Conservation (phyloP, 2,888 invertebrate species). For the Stictocephala bisonia region DNA sequence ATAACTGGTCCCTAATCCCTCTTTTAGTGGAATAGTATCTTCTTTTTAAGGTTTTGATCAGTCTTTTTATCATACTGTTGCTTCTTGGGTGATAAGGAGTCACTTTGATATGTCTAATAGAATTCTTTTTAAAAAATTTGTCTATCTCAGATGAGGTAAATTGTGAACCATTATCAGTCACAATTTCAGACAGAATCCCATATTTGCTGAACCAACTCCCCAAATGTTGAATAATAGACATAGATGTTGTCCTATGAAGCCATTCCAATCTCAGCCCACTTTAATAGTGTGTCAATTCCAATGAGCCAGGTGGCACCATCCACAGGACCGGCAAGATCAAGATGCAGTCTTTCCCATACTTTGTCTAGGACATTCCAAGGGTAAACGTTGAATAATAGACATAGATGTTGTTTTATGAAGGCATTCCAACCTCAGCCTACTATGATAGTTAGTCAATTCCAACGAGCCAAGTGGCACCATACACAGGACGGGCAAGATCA, state of each 20-base stretch:
- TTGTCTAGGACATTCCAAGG: constrained; percentile 6
- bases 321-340: constrained; percentile 39
- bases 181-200: not conserved
- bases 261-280: constrained; percentile 37
- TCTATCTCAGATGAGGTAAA: not conserved
- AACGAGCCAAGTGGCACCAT: constrained; percentile 19
- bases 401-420: constrained; percentile 28
- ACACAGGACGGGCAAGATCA: constrained; percentile 32
- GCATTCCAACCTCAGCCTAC: constrained; percentile 32
- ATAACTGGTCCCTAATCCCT: not conserved
- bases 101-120: not conserved
- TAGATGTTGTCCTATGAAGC: constrained; percentile 26
- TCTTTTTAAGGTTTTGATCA: not conserved
- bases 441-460: constrained; percentile 39
- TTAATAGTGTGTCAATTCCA: constrained; percentile 30
- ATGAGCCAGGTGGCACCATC: constrained; percentile 21
- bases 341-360: constrained; percentile 32
- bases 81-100: not conserved
- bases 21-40: not conserved
- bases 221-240: constrained; percentile 4
- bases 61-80: not conserved
- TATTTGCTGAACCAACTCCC: constrained; percentile 33
- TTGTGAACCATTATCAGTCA: constrained; percentile 14
- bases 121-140: not conserved
- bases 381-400: constrained; percentile 2